These are phyloP conservation scores for Hippocampus kuda DNA, from an alignment of 2,797 vertebrate genomes.

Conservation along the genomic window DNA sequence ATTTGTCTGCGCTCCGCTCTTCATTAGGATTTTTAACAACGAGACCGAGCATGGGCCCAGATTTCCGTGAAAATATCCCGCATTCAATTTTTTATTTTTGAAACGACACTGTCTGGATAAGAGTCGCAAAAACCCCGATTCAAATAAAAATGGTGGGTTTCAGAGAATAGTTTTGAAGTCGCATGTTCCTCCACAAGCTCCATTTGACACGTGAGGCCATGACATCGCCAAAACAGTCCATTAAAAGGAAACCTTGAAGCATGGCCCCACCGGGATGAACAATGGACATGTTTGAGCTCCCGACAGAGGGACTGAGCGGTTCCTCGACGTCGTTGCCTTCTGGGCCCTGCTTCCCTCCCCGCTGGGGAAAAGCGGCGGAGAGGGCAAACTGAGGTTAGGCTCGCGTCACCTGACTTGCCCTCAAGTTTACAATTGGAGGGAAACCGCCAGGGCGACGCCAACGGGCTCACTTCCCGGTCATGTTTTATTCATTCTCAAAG, in stretches of 20 bases:
- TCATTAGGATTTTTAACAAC: background rate
- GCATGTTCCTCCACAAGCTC: background rate
- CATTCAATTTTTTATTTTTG: background rate
- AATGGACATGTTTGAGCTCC: conserved; percentile 7
- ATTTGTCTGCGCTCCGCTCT: too few species aligned
- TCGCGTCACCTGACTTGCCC: conserved; percentile 41
- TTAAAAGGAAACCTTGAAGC: background rate
- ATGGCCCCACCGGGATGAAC: background rate
- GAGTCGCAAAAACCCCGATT: too few species aligned
- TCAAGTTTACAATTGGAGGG: conserved; percentile 26
- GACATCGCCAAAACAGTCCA: conserved; percentile 1
- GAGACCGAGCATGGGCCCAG: background rate
- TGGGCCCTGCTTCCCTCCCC: conserved; percentile 24
- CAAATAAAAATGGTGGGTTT: too few species aligned
- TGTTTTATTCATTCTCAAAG: conserved; percentile 27
- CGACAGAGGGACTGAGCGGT: conserved; percentile 8
- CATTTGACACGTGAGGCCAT: background rate
- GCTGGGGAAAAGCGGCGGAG: conserved; percentile 20
- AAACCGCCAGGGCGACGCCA: conserved; percentile 12
- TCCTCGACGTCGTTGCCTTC: conserved; percentile 29
- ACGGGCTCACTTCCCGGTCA: conserved; percentile 19
- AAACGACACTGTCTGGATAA: too few species aligned
- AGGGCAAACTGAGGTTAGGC: conserved; percentile 47
- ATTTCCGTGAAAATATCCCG: background rate
- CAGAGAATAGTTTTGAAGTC: too few species aligned